Conservation (phyloP, 2,113 vertebrate species). For the Alces alces region DNA sequence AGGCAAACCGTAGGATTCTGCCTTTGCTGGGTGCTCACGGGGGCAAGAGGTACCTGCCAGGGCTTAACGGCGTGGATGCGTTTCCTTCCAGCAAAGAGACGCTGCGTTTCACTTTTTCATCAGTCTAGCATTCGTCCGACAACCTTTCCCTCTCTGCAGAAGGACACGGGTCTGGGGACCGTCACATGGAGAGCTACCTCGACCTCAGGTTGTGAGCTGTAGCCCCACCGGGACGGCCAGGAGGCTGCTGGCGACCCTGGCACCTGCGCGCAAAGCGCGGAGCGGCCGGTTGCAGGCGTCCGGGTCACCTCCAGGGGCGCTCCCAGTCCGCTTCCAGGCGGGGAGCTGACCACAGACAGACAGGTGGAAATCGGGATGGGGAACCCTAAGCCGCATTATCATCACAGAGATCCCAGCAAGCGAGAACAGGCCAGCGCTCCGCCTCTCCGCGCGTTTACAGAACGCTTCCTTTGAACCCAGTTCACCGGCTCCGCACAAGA, state of each 20-base stretch:
- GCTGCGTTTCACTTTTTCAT: neutral
- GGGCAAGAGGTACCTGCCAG: neutral
- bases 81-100: neutral
- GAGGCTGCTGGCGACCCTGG: accelerated
- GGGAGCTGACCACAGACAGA: accelerated
- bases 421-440: neutral
- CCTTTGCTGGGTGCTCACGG: no score
- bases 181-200: neutral
- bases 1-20: neutral
- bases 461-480: no score
- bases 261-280: accelerated
- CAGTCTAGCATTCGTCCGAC: neutral
- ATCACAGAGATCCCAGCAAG: neutral
- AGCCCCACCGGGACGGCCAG: accelerated
- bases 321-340: neutral
- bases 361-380: neutral
- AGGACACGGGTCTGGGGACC: neutral
- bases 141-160: neutral
- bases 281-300: neutral
- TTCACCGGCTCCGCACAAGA: neutral
- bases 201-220: accelerated
- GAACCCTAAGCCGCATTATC: neutral
- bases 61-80: accelerated
- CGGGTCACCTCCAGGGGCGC: neutral
- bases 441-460: neutral